phyloP scores from a whole-genome alignment of 1,140 invertebrate species.

The Conus ventricosus region DNA sequence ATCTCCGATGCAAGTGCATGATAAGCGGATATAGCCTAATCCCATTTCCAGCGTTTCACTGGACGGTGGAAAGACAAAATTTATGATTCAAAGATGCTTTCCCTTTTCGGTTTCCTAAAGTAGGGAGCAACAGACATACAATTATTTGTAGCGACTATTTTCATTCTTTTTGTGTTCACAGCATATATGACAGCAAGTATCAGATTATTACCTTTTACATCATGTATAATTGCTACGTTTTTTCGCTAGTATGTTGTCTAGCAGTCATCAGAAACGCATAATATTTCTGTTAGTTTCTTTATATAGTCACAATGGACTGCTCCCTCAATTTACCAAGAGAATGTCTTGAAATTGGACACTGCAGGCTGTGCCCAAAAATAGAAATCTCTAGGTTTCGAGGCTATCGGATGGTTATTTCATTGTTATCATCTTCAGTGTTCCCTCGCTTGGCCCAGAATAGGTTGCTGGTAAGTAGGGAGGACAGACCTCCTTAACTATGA shows the following conservation, averaged over 20 bases:
- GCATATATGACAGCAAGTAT: too few species aligned
- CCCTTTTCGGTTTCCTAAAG: neutral
- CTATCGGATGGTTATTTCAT: slow-evolving; percentile 36
- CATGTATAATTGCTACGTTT: too few species aligned
- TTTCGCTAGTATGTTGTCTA: too few species aligned
- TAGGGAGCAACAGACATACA: neutral
- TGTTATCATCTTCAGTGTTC: slow-evolving; percentile 14
- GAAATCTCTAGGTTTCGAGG: slow-evolving; percentile 32
- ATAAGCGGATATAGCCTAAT: too few species aligned
- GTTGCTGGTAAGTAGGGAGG: slow-evolving; percentile 46
- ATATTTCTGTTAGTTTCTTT: too few species aligned
- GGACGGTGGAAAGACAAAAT: neutral
- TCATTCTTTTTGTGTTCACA: too few species aligned
- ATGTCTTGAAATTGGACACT: slow-evolving; percentile 40
- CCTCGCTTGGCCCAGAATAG: slow-evolving; percentile 8
- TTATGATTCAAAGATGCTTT: neutral
- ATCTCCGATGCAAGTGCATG: too few species aligned
- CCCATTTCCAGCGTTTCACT: neutral
- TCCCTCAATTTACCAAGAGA: slow-evolving; percentile 31
- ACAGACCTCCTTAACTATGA: slow-evolving; percentile 65
- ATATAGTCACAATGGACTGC: slow-evolving; percentile 4
- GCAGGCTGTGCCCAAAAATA: slow-evolving; percentile 41
- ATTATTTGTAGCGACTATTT: neutral
- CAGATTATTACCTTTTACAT: too few species aligned
- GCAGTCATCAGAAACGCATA: too few species aligned